Conservation (phyloP, 2,888 invertebrate species). For the Timema cristinae region DNA sequence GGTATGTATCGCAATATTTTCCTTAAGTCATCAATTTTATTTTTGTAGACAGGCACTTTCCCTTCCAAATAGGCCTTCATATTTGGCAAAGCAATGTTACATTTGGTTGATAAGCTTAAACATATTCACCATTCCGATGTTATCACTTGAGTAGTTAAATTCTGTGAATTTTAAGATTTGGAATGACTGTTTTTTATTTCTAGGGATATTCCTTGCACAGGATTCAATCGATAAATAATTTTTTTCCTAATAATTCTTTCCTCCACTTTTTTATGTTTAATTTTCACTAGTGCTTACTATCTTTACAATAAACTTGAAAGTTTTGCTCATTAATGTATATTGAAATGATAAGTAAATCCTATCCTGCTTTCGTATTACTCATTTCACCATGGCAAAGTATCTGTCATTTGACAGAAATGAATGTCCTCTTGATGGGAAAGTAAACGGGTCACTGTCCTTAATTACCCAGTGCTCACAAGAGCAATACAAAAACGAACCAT, state of each 20-base stretch:
- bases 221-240: background rate
- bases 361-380: background rate
- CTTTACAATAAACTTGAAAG: background rate
- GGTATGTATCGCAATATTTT: background rate
- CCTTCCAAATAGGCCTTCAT: constrained; percentile 8
- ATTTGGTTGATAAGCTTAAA: background rate
- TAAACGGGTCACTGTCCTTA: background rate
- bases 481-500: background rate
- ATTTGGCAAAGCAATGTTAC: background rate
- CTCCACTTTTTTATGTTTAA: background rate
- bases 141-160: background rate
- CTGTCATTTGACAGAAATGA: background rate
- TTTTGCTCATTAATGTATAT: background rate
- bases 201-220: background rate
- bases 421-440: background rate
- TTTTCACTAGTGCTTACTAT: background rate
- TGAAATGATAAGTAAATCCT: background rate
- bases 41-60: background rate
- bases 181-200: background rate
- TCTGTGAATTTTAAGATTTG: background rate
- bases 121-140: background rate
- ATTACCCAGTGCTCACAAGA: background rate
- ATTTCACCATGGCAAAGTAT: background rate
- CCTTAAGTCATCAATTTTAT: background rate
- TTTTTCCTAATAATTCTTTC: background rate